Base-by-base conservation (phyloP, 2,113 vertebrate species). In the Entomyzon cyanotis region DNA sequence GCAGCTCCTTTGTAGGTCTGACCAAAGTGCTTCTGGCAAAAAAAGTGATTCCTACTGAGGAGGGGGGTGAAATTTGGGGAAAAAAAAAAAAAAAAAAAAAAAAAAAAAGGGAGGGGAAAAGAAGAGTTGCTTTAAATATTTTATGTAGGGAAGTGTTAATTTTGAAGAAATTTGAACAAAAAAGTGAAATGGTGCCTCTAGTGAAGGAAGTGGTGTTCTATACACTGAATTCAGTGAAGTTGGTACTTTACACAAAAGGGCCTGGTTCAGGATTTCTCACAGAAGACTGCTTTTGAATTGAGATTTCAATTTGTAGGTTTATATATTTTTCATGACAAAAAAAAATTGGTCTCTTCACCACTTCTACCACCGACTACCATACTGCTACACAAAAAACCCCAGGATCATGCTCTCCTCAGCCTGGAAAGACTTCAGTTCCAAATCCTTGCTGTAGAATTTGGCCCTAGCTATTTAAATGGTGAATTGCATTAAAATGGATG, bases 21-120 rank as follows among this genome's bases (percentile, higher is more conserved):
- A 95, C 92, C 90, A 92, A 92, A 94, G 91, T 49, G 49, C 83
- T 94, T 71, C 93, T 90, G 88, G 83, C 83, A 86, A 93, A 86
- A 44, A 95, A 69, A 63, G 19, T 42, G 46, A 41, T 64, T 87
- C 53, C 46, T 91, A 35, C 27, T 33, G n/a, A 10, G 59, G 28
- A 9, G 12, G 4, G 14, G 9, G 35, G 3, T 49, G 47, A 4
- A 5, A 33, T 12, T 4, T 44, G 42, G 7, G 15, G 15, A 18
- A 44, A 4, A 15, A 15, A 35, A 62, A 21, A 25, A 15, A 4
- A 15, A 15, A 35, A 62, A 21, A 25, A 15, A 4, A 18, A 44
- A 4, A 15, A 15, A 35, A 62, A 21, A 25, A 15, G 3, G 12
- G 11, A 20, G 0, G 3, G 14, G 41, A 41, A 15, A 16, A 47